Conservation (phyloP, 2,797 vertebrate species). For the Glyptemys insculpta region DNA sequence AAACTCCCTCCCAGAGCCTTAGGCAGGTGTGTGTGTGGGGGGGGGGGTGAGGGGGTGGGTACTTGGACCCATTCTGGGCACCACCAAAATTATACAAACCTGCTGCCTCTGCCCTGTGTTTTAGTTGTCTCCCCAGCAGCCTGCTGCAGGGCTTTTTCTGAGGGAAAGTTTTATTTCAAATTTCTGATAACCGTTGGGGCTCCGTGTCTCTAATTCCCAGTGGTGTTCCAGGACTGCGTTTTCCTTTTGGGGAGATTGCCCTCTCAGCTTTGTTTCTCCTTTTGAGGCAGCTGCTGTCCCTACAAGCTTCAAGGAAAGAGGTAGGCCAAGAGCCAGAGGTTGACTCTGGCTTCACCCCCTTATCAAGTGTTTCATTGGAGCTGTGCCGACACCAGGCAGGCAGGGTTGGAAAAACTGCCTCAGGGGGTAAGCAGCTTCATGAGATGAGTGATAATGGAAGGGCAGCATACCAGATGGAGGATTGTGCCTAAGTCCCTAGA, state of each 20-base stretch:
- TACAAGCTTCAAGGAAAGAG: not conserved
- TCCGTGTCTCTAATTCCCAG: not conserved
- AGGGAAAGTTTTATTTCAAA: not conserved
- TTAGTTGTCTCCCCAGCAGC: not conserved
- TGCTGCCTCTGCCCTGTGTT: not conserved
- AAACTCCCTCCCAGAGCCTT: too few relatives aligned
- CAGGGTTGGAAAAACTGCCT: not conserved
- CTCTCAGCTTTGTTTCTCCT: not conserved
- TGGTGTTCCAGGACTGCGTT: not conserved
- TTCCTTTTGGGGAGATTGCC: not conserved
- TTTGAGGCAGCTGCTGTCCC: not conserved
- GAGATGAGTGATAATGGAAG: not conserved
- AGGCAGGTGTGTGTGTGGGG: too few relatives aligned
- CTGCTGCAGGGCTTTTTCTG: not conserved
- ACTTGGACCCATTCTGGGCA: too few relatives aligned
- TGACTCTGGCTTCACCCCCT: not conserved
- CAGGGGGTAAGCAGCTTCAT: not conserved
- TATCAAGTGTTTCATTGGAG: not conserved
- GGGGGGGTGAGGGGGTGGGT: too few relatives aligned
- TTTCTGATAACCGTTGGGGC: not conserved
- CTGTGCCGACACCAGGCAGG: not conserved
- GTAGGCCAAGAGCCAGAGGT: not conserved
- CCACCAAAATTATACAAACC: too few relatives aligned
- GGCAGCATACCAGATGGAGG: not conserved
- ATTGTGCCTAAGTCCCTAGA: not conserved